Conservation (phyloP, 2,888 invertebrate species). For the Lordiphosa andalusiaca region DNA sequence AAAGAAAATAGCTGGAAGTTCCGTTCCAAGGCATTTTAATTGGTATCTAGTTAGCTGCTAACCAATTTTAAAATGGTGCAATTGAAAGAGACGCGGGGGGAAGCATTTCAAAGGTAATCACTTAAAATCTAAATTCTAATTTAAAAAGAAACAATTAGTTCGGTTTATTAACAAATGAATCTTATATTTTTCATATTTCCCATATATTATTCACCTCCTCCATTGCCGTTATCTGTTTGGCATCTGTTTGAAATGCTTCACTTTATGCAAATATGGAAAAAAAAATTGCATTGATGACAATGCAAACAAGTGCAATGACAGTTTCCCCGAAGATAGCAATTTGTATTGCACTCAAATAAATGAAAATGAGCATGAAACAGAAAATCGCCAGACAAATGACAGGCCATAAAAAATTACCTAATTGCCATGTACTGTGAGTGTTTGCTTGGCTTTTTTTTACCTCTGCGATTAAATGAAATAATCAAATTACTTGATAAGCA, state of each 20-base stretch:
- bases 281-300: conserved; percentile 63
- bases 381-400: conserved; percentile 34
- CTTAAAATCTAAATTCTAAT: too few relatives aligned
- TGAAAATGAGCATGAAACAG: conserved; percentile 40
- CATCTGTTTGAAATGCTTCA: conserved; percentile 25
- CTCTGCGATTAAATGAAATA: conserved; percentile 51
- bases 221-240: conserved; percentile 5
- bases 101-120: too few relatives aligned
- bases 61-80: too few relatives aligned
- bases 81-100: too few relatives aligned
- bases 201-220: neutral
- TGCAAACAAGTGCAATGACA: conserved; percentile 60
- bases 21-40: too few relatives aligned
- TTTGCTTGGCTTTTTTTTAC: neutral
- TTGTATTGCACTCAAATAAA: conserved; percentile 42
- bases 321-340: conserved; percentile 32
- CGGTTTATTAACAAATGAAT: too few relatives aligned
- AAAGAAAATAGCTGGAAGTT: too few relatives aligned
- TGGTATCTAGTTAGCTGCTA: too few relatives aligned
- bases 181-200: too few relatives aligned
- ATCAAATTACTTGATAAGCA: conserved; percentile 61
- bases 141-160: too few relatives aligned
- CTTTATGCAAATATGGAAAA: conserved; percentile 28
- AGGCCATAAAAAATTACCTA: conserved; percentile 30
- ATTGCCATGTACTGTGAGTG: conserved; percentile 28